These are phyloP conservation scores for Gymnosoma rotundatum DNA, from an alignment of 2,888 invertebrate species.

Conservation along the genomic window DNA sequence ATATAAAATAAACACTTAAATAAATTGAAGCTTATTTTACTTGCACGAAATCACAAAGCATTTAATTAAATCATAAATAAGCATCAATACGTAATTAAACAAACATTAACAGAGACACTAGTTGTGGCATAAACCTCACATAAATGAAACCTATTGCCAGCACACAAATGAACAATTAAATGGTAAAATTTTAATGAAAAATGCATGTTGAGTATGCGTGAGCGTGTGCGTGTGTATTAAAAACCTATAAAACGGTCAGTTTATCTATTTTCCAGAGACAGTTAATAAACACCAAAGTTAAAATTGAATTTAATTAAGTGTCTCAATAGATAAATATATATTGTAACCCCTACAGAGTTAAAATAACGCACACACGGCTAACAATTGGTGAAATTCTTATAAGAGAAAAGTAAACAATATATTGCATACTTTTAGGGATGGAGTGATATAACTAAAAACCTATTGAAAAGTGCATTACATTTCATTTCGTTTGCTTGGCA, in stretches of 20 bases:
- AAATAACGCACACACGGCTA: not conserved
- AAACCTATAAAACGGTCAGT: slow-evolving; percentile 60
- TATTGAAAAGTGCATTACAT: slow-evolving; percentile 55
- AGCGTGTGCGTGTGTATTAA: slow-evolving; percentile 7
- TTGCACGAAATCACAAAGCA: slow-evolving; percentile 66
- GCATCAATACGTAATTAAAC: slow-evolving; percentile 72
- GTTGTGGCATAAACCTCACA: slow-evolving; percentile 30
- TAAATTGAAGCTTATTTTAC: slow-evolving; percentile 53
- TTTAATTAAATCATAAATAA: slow-evolving; percentile 75
- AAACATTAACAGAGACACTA: slow-evolving; percentile 70
- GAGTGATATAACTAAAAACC: not conserved
- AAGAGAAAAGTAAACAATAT: slow-evolving; percentile 60
- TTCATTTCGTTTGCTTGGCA: slow-evolving; percentile 48
- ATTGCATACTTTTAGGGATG: slow-evolving; percentile 51
- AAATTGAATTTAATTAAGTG: slow-evolving; percentile 71
- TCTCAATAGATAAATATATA: slow-evolving; percentile 63
- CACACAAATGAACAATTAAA: slow-evolving; percentile 66
- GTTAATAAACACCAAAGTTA: slow-evolving; percentile 67
- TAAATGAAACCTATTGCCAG: slow-evolving; percentile 26
- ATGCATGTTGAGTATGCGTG: not conserved
- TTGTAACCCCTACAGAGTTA: not conserved
- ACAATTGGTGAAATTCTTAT: slow-evolving; percentile 8
- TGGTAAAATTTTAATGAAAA: slow-evolving; percentile 64
- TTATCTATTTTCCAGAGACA: slow-evolving; percentile 64
- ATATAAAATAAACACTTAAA: slow-evolving; percentile 66